Percentiles rank a stretch among this genome's conserved stretches.
phyloP scores from a whole-genome alignment of 1,140 invertebrate species.

The Sipha flava region DNA sequence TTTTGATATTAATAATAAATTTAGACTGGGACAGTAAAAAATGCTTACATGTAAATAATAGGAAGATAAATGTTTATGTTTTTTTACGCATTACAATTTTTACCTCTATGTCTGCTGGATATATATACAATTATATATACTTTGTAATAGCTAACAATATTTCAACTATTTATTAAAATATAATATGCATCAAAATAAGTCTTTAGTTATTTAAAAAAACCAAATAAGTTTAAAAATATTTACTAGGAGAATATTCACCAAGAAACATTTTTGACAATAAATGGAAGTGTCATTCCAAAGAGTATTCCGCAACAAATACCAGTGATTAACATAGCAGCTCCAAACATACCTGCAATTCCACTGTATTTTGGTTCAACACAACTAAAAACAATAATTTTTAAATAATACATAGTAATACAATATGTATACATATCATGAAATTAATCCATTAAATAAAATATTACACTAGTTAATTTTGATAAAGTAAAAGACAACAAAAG shows the following conservation, averaged over 20 bases:
- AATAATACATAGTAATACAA: too few relatives aligned
- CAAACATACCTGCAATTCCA: slow-evolving; percentile 88
- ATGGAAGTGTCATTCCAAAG: slow-evolving; percentile 63
- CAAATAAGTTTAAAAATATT: background rate
- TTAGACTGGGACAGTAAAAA: too few relatives aligned
- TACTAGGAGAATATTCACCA: background rate
- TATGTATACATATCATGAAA: too few relatives aligned
- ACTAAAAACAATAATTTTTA: slow-evolving; percentile 46
- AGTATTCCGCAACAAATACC: slow-evolving; percentile 79
- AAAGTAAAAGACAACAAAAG: too few relatives aligned
- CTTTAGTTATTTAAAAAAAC: background rate
- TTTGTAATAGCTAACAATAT: background rate
- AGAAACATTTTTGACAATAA: slow-evolving; percentile 47
- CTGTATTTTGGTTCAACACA: slow-evolving; percentile 74
- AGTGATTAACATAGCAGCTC: slow-evolving; percentile 77
- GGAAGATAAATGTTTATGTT: background rate
- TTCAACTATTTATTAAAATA: background rate
- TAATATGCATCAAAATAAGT: background rate
- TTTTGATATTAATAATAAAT: too few relatives aligned
- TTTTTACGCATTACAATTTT: too few relatives aligned
- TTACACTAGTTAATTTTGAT: too few relatives aligned
- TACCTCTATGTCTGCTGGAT: background rate
- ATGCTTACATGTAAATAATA: background rate
- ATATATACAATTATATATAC: background rate
- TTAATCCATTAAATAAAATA: too few relatives aligned